Evolutionary conservation across 2,113 vertebrate genomes (phyloP).

Genomic region (Bubo blakistoni): DNA sequence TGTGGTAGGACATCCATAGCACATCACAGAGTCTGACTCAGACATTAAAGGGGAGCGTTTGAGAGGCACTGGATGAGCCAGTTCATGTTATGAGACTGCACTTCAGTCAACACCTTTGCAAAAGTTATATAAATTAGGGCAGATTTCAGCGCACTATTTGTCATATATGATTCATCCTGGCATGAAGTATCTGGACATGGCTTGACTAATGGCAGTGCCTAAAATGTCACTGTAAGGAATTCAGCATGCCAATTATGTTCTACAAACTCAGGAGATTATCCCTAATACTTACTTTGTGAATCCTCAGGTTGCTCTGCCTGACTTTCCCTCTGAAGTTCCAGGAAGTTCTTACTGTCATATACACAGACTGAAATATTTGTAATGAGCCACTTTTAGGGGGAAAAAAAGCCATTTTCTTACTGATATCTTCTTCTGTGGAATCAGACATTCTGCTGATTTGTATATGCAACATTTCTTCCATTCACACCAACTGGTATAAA

Average conservation of each 20-base stretch:
- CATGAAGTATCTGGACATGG: background rate
- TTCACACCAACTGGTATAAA: background rate
- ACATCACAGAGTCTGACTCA: background rate
- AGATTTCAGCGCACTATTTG: background rate
- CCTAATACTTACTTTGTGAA: background rate
- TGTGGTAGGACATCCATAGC: background rate
- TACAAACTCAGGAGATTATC: background rate
- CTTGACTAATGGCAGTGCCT: background rate
- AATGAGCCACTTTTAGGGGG: background rate
- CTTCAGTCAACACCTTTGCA: background rate
- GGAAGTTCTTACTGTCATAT: background rate
- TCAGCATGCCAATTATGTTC: background rate
- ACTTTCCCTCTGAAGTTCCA: background rate
- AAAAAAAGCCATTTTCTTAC: background rate
- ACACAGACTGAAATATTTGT: background rate
- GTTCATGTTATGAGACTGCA: background rate
- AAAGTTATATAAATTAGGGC: background rate
- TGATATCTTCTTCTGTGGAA: background rate
- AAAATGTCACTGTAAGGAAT: background rate
- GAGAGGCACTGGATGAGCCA: background rate
- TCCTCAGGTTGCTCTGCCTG: background rate
- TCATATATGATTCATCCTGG: background rate
- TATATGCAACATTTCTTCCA: background rate
- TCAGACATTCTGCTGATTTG: background rate
- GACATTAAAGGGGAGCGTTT: background rate